Base-by-base conservation (phyloP, 2,888 invertebrate species). In the Drosophila incognita region DNA sequence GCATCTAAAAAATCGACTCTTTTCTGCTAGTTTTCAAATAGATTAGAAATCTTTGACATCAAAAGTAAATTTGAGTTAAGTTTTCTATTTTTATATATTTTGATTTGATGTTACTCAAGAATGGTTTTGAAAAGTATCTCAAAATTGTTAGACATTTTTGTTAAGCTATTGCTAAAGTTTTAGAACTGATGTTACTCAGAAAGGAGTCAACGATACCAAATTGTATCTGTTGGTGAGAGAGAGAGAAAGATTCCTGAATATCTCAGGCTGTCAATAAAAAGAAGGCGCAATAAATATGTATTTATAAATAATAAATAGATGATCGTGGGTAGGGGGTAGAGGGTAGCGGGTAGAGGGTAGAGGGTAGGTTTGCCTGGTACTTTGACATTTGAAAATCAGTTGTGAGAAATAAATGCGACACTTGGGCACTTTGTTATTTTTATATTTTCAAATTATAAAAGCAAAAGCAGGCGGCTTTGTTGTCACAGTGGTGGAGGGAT, bases 361-460 rank as follows among this genome's bases (percentile, higher is more conserved):
- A 31, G 38, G 53, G 67, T 67, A 48, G 62, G 53, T 60, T 53
- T 67, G 67, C 27, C 62, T 71, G 40, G 77, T 72, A 73, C 87
- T 90, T 78, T 89, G 90, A 87, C 89, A 89, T 90, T 90, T 89
- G 59, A 68, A 77, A 79, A 79, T 69, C 79, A 74, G 69, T 67
- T 59, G 40, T 33, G 24, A 27, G 56, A 49, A 49, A 48, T 56
- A 82, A 82, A 53, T 58, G 77, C 73, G 74, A 74, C 74, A 46
- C 46, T 46, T 46, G 46, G 75, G 68, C 71, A 76, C 65, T 69
- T 82, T 87, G 90, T 87, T 86, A 89, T 90, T 89, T 90, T 87
- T 88, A 90, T 89, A 90, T 89, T 88, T 87, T 90, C 83, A 89
- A 87, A 87, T 90, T 90, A 90, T 82, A 90, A 87, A 87, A 78